A percentile compares a stretch with the other conserved stretches of the same genome.
Evolutionary conservation across 2,113 vertebrate genomes (phyloP).

Genomic region (Aythya baeri): DNA sequence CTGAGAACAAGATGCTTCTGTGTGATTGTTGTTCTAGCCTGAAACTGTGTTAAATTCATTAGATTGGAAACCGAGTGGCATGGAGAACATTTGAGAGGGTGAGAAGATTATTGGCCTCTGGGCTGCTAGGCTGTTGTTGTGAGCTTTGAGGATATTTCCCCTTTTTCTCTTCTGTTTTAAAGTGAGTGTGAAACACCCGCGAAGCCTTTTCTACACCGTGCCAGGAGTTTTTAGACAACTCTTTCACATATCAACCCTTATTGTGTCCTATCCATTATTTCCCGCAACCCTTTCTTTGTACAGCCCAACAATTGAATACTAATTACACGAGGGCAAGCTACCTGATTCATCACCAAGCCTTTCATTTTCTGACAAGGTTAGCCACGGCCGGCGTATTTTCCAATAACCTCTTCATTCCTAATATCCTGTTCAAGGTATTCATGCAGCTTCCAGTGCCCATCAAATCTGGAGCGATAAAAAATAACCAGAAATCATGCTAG

Average conservation of each 20-base stretch:
- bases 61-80: background rate
- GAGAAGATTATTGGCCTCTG: background rate
- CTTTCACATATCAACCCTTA: background rate
- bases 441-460: constrained; percentile 12
- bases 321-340: background rate
- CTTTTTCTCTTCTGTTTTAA: background rate
- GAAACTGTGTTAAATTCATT: background rate
- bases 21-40: background rate
- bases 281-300: background rate
- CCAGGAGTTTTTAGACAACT: background rate
- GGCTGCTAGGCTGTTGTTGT: background rate
- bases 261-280: background rate
- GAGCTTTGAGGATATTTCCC: background rate
- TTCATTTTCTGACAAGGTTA: constrained; percentile 36
- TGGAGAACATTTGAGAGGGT: background rate
- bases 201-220: background rate
- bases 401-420: background rate
- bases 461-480: constrained; percentile 53
- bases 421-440: background rate
- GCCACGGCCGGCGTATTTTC: background rate
- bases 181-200: background rate
- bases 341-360: constrained; percentile 9
- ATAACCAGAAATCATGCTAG: constrained; percentile 57
- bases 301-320: background rate
- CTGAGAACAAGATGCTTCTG: background rate